These are phyloP conservation scores for Mesorhabditis sp. DNA, from an alignment of 2,888 invertebrate genomes.

Conservation along the genomic window DNA sequence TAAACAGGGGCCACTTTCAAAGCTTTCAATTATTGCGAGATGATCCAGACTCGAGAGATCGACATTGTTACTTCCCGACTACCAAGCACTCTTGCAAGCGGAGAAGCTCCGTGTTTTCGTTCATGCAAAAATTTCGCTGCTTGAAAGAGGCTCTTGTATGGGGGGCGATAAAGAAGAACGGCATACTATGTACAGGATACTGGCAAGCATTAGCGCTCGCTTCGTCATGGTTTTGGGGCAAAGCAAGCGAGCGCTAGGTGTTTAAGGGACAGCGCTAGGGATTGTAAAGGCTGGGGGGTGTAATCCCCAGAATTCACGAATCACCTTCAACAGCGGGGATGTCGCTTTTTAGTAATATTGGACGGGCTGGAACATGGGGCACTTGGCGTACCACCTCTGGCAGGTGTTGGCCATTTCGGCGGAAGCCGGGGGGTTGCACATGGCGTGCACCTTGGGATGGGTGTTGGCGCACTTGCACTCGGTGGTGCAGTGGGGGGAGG, in stretches of 20 bases:
- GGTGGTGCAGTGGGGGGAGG: constrained; percentile 39
- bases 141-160: background rate
- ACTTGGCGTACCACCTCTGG: constrained; percentile 49
- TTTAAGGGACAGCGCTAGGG: no score
- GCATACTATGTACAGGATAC: no score
- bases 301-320: background rate
- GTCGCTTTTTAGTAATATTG: constrained; percentile 28
- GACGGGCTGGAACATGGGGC: constrained; percentile 49
- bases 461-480: constrained; percentile 49
- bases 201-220: no score
- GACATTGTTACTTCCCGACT: background rate
- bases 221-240: no score
- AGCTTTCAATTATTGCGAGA: background rate
- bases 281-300: background rate
- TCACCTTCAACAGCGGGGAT: background rate
- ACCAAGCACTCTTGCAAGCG: constrained; percentile 3
- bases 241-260: no score
- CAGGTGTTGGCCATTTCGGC: constrained; percentile 42
- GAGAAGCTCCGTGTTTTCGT: background rate
- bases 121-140: background rate
- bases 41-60: background rate
- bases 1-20: background rate
- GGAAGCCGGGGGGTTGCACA: constrained; percentile 50
- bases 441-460: constrained; percentile 43
- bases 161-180: no score